Base-by-base conservation (phyloP, 2,113 vertebrate species). In the Eudyptes chrysolophus region DNA sequence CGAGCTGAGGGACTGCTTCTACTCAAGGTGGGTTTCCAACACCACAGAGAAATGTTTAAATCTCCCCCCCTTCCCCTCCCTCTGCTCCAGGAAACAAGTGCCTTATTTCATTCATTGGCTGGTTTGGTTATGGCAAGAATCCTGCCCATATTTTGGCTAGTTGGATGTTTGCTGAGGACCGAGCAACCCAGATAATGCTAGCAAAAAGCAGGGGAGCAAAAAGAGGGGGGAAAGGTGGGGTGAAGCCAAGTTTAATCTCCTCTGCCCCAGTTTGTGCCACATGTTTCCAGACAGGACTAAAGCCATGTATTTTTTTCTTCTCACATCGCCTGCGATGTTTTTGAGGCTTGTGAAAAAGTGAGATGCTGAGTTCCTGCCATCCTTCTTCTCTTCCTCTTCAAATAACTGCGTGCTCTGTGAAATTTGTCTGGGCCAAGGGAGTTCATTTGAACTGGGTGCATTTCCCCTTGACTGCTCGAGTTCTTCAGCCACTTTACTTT, bases 121-220 rank as follows among this genome's bases (percentile, higher is more conserved):
- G 44, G 48, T 79, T 97, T 87, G 96, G 87, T 93, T 87, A 96
- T 93, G 96, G 95, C 61, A 8, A 75, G 82, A 71, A 71, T 96
- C 95, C 93, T 68, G 40, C 70, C 94, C 84, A 49, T 94, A 95
- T 83, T 95, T 96, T 94, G 95, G 87, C 89, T 82, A 68, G 81
- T 87, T 16, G 34, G 75, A 52, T 95, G 84, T 95, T 96, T 97
- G 94, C 84, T 95, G 84, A 85, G 69, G 87, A 64, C 57, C 9
- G 0, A 82, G 84, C 44, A 69, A 62, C 52, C 15, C 87, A 76
- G 70, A 92, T 76, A 85, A 92, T 57, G 48, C 61, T 30, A 87
- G 81, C 74, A 87, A 90, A 89, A 62, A 94, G 62, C 46, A 87
- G 54, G 6, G 62, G 24, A 85, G 34, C 2, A 2, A 94, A 81